Evolutionary conservation across 1,140 invertebrate species (phyloP), one percentile per base, ranked within the genome.

Genomic region (Brachionus manjavacas): DNA sequence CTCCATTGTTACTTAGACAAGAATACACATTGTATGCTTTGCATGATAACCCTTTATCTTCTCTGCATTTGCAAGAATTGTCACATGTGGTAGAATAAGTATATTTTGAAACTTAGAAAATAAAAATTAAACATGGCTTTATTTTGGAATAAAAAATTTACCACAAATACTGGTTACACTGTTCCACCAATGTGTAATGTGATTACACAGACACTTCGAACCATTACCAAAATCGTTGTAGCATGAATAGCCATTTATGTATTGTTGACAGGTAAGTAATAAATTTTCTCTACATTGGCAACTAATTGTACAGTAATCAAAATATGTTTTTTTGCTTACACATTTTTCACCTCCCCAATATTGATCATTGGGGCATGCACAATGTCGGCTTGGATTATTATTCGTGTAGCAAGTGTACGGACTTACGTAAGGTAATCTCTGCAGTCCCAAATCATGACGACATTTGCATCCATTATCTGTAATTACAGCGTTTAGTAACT

Each of bases 311-410:
- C 68, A 72, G 9, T 35, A 72, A 16, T 72, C 28, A 20, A 16
- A 35, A 72, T 39, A 35, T 9, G 35, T 39, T 72, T 72, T 72
- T 16, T 72, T 72, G 6, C 3, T 16, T 1, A 72, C 52, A 68
- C 79, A 81, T 12, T 20, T 60, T 43, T 20, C n/a, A 23, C 25
- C 23, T 25, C 60, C 60, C 79, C 79, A 81, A 68, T 81, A 81
- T 68, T 81, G n/a, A 25, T 52, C 14, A 64, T 39, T 35, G 16
- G 31, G 31, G 14, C 79, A 81, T 39, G n/a, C 79, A 25, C 79
- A 81, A n/a, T 31, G 7, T n/a, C n/a, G n/a, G 23, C 25, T 43
- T 7, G 23, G 20, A 16, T 20, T 28, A 35, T 31, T 23, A 28
- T 41, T 43, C 0, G 31, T 11, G 12, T 64, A 46, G 14, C 79